A percentile compares a stretch with the other conserved stretches of the same genome.
These are phyloP conservation scores for Actinostola sp. DNA, from an alignment of 92 coral and sea anemone species.

Conservation along the genomic window DNA sequence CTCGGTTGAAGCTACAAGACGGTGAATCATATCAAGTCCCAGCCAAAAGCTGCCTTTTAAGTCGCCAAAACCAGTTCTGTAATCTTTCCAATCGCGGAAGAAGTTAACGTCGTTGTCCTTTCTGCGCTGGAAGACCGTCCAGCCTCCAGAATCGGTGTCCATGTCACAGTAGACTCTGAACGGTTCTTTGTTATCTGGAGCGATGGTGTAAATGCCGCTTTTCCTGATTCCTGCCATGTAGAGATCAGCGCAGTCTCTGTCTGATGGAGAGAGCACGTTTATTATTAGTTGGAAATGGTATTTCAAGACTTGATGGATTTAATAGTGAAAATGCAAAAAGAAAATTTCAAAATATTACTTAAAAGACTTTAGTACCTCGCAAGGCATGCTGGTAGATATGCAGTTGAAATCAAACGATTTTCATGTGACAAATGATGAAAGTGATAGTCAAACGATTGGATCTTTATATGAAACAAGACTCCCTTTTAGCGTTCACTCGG, in stretches of 20 bases:
- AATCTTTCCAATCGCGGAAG: conserved; percentile 66
- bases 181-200: conserved; percentile 60
- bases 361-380: too few relatives aligned
- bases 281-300: background rate
- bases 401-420: too few relatives aligned
- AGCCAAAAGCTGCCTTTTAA: conserved; percentile 79
- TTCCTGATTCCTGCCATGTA: conserved; percentile 64
- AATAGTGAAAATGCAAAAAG: too few relatives aligned
- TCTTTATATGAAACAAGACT: too few relatives aligned
- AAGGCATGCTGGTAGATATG: too few relatives aligned
- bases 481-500: too few relatives aligned
- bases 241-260: conserved; percentile 69
- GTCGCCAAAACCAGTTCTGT: conserved; percentile 70
- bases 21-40: conserved; percentile 74
- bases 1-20: conserved; percentile 52
- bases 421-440: too few relatives aligned
- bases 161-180: conserved; percentile 76
- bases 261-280: conserved; percentile 6
- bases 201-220: conserved; percentile 72
- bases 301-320: too few relatives aligned
- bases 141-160: conserved; percentile 72
- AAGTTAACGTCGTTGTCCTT: conserved; percentile 52
- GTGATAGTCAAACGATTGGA: too few relatives aligned
- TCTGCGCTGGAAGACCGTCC: conserved; percentile 80
- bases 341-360: too few relatives aligned